Evolutionary conservation across 1,140 invertebrate species (phyloP).

Genomic region (Hylyphantes graminicola): DNA sequence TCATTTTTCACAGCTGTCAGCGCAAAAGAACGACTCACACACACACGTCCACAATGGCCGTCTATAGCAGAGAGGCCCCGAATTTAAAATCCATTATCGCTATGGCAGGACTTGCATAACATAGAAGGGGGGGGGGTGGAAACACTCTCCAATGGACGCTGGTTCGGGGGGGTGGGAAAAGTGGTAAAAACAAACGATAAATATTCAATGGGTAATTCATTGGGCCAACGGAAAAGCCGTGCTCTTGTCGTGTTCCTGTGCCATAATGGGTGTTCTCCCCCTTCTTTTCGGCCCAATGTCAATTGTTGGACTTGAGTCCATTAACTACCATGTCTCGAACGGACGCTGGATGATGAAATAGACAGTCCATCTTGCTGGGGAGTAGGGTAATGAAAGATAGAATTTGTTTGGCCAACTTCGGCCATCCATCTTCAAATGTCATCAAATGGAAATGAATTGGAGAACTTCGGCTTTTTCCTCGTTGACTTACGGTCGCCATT

Average conservation of each 20-base stretch:
- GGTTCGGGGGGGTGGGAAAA: background rate
- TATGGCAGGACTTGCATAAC: slow-evolving; percentile 15
- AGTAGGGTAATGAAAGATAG: slow-evolving; percentile 1
- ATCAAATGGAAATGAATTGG: background rate
- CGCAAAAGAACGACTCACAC: slow-evolving; percentile 34
- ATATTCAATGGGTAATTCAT: slow-evolving; percentile 56
- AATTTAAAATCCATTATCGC: slow-evolving; percentile 59
- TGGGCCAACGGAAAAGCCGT: slow-evolving; percentile 23
- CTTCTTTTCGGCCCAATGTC: background rate
- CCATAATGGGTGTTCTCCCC: slow-evolving; percentile 40
- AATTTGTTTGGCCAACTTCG: background rate
- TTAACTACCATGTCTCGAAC: slow-evolving; percentile 20
- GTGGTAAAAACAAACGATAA: slow-evolving; percentile 54
- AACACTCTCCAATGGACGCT: background rate
- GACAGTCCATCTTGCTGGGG: slow-evolving; percentile 8
- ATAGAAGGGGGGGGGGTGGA: background rate
- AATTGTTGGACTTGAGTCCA: slow-evolving; percentile 45
- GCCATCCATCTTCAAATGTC: slow-evolving; percentile 23
- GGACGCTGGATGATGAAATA: slow-evolving; percentile 1
- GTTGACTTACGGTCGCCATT: too few relatives aligned
- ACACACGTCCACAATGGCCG: slow-evolving; percentile 21
- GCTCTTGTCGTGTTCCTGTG: slow-evolving; percentile 39
- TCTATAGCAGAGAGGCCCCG: slow-evolving; percentile 19
- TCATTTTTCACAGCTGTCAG: slow-evolving; percentile 54
- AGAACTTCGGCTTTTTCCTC: too few relatives aligned